Evolutionary conservation across 2,888 invertebrate genomes (phyloP), one percentile per base, ranked within the genome.

Genomic region (Erebia aethiops): DNA sequence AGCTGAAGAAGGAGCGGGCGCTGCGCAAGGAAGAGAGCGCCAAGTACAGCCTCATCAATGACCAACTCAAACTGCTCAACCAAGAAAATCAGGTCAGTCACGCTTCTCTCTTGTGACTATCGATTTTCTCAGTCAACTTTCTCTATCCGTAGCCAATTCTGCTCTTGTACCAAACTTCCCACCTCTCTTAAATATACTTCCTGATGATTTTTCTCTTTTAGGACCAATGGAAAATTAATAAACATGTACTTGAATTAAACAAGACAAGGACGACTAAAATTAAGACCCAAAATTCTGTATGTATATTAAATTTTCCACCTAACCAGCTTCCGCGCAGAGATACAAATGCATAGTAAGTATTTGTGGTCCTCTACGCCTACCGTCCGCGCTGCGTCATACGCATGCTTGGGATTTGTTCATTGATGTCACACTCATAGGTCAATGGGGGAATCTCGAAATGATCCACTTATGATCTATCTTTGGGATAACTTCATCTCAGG

Each of bases 1-100:
- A 99, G 94, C 94, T 99, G 89, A 99, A 99, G 94, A 99, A 99
- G 92, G 99, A 99, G 93, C 94, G 99, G 77, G 98, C 98, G 67
- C 89, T 99, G 81, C 95, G 99, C 79, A 99, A 99, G 88, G 99
- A 99, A 91, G 99, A 99, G 92, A 98, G 98, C 88, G 98, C 98
- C 85, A 98, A 99, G 92, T 98, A 98, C 94, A 97, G 97, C 90
- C 96, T 98, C 88, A 97, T 99, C 90, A 98, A 98, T 88, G 99
- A 99, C 94, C 99, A 99, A 93, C 95, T 99, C 79, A 98, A 98
- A 92, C 95, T 98, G 86, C 96, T 98, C 88, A 98, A 98, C 93
- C 97, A 97, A 82, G 99, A 99, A 93, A 98, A 98, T 89, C 98
- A 99, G 98, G 99, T 99, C 86, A 90, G 93, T 87, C n/a, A n/a